Percentiles rank a stretch among this genome's conserved stretches.
Conservation (phyloP, 30 jellyfish, hydroid and myxozoan genomes). For the Morbakka virulenta region DNA sequence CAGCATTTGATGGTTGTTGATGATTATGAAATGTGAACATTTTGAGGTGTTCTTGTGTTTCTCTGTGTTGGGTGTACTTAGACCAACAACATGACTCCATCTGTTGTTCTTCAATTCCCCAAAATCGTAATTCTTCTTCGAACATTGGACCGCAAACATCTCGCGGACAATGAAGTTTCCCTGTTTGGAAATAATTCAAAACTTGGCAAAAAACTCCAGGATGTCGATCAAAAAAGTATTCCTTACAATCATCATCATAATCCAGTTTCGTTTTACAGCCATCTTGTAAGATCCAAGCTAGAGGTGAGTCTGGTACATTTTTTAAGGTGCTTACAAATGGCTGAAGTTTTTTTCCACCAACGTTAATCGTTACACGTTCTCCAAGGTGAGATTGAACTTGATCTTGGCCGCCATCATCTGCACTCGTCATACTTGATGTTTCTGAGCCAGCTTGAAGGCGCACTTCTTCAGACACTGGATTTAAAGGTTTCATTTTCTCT, state of each 20-base stretch:
- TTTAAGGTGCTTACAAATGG: slow-evolving; percentile 73
- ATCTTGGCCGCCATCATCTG: too few species aligned
- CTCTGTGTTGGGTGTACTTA: slow-evolving; percentile 79
- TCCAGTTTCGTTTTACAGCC: slow-evolving; percentile 57
- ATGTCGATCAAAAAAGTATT: slow-evolving; percentile 81
- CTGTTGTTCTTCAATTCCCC: slow-evolving; percentile 97
- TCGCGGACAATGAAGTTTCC: slow-evolving; percentile 92
- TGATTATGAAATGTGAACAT: slow-evolving; percentile 27
- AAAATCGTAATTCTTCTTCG: slow-evolving; percentile 80
- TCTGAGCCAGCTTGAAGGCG: too few species aligned
- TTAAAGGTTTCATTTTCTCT: too few species aligned
- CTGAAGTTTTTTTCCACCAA: slow-evolving; percentile 83
- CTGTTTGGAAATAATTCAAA: slow-evolving; percentile 87
- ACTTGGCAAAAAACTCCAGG: slow-evolving; percentile 84
- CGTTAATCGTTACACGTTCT: slow-evolving; percentile 73
- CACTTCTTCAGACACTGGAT: too few species aligned
- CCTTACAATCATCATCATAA: slow-evolving; percentile 62
- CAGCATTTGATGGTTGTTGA: neutral
- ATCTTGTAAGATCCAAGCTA: slow-evolving; percentile 72
- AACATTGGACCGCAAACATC: slow-evolving; percentile 93
- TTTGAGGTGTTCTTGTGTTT: slow-evolving; percentile 67
- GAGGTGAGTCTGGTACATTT: slow-evolving; percentile 93
- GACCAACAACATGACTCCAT: slow-evolving; percentile 98
- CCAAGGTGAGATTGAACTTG: too few species aligned
- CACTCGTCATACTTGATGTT: too few species aligned